Conservation (phyloP, 37 sponge, comb jelly and placozoan species). For the Aplysina aerophoba region DNA sequence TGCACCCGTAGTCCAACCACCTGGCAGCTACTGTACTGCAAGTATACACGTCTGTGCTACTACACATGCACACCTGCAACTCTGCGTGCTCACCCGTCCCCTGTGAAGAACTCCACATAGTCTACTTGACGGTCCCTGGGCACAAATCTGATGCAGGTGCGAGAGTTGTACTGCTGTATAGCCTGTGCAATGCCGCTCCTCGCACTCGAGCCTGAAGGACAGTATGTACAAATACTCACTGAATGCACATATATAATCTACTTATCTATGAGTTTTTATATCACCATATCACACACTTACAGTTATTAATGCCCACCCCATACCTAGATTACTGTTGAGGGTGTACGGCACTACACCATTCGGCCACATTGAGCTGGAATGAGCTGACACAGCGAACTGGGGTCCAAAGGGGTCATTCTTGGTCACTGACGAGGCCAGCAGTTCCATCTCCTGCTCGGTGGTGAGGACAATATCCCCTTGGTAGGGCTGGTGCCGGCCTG, state of each 20-base stretch:
- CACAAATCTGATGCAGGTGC: slow-evolving; percentile 65
- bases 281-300: slow-evolving; percentile 18
- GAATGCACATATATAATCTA: neutral
- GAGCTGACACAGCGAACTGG: neutral
- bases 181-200: slow-evolving; percentile 54
- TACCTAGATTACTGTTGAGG: too few species aligned
- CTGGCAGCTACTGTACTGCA: too few species aligned
- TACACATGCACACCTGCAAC: too few species aligned
- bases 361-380: too few species aligned
- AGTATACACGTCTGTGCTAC: too few species aligned
- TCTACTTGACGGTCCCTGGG: slow-evolving; percentile 41
- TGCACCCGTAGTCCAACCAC: too few species aligned
- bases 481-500: neutral
- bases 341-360: too few species aligned
- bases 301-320: neutral
- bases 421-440: neutral
- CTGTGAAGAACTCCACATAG: slow-evolving; percentile 68
- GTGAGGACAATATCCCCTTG: slow-evolving; percentile 74
- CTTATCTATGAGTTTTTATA: neutral
- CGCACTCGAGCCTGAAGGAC: slow-evolving; percentile 27
- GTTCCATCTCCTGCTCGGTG: slow-evolving; percentile 40
- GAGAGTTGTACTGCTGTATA: slow-evolving; percentile 44
- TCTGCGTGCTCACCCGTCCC: slow-evolving; percentile 51
- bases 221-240: neutral
- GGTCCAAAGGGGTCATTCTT: slow-evolving; percentile 12